Evolutionary conservation across 2,888 invertebrate species (phyloP), one percentile per base, ranked within the genome.

Genomic region (Alloplasta piceator): DNA sequence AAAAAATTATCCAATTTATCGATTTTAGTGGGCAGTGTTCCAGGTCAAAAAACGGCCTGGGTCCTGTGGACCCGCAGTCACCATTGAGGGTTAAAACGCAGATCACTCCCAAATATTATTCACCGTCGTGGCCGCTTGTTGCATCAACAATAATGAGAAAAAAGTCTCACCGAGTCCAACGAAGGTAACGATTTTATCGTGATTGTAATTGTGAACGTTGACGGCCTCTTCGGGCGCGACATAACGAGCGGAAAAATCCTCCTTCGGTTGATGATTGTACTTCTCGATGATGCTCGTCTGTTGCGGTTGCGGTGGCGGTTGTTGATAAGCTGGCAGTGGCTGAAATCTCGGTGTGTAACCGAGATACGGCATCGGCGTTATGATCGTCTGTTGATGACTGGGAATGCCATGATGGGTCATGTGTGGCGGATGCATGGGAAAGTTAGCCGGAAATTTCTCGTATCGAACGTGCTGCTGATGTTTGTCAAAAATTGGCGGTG

Each of bases 151-250:
- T 26, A 26, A 26, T 26, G 26, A 26, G 3, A 26, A 26, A 26
- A 26, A 26, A 26, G 26, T 26, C 26, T 94, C 90, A 95, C 95
- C 94, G 89, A 92, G 92, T 85, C 94, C 94, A 87, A 95, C 94
- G 88, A 94, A 95, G 85, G 94, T 93, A 78, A 95, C 94, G 86
- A 95, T 94, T 86, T 94, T 94, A 86, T 94, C 94, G 87, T 94
- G 94, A 89, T 94, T 94, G 91, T 93, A 93, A 86, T 93, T 91
- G 85, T 93, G 91, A 82, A 91, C 88, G 74, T 90, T 89, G 75
- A 91, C 86, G 83, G 91, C 86, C 83, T 89, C 90, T 58, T 92
- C 90, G 4, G 93, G 93, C 10, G 92, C 92, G 56, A 93, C 90
- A 83, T 91, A 94, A 67, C 93, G 88, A 61, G 92, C 90, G 7